These are phyloP conservation scores for Temnothorax rugatulus DNA, from an alignment of 2,888 invertebrate species.

Conservation along the genomic window DNA sequence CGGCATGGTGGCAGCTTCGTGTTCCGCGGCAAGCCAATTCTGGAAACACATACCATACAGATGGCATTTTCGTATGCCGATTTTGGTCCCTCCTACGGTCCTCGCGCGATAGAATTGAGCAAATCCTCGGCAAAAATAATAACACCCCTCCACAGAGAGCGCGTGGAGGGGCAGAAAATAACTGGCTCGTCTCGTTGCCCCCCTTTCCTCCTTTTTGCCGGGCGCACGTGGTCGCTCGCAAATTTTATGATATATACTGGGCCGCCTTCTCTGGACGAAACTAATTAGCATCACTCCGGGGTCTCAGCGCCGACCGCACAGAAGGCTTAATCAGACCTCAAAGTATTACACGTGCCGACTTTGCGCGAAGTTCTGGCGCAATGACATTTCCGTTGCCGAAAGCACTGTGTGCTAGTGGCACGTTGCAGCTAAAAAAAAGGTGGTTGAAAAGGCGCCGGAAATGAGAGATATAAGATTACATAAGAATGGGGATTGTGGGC, in stretches of 20 bases:
- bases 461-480: constrained; percentile 29
- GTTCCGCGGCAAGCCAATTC: constrained; percentile 37
- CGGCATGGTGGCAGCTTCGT: not conserved
- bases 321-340: constrained; percentile 76
- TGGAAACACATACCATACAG: not conserved
- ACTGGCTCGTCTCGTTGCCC: not conserved
- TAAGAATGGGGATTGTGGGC: not conserved
- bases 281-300: constrained; percentile 74
- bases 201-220: not conserved
- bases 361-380: constrained; percentile 38
- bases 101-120: constrained; percentile 18
- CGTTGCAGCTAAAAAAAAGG: constrained; percentile 19
- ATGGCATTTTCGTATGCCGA: constrained; percentile 12
- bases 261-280: constrained; percentile 59
- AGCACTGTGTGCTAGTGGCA: not conserved
- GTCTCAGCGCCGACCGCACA: constrained; percentile 52
- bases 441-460: not conserved
- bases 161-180: constrained; percentile 12
- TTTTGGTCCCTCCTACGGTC: not conserved
- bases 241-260: constrained; percentile 67
- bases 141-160: constrained; percentile 22
- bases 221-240: constrained; percentile 50
- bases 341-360: constrained; percentile 66
- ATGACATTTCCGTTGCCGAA: constrained; percentile 9
- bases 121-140: constrained; percentile 36